Percentiles rank a stretch among this genome's conserved stretches.
Evolutionary conservation across 2,888 invertebrate genomes (phyloP).

Genomic region (Resseliella maxima): DNA sequence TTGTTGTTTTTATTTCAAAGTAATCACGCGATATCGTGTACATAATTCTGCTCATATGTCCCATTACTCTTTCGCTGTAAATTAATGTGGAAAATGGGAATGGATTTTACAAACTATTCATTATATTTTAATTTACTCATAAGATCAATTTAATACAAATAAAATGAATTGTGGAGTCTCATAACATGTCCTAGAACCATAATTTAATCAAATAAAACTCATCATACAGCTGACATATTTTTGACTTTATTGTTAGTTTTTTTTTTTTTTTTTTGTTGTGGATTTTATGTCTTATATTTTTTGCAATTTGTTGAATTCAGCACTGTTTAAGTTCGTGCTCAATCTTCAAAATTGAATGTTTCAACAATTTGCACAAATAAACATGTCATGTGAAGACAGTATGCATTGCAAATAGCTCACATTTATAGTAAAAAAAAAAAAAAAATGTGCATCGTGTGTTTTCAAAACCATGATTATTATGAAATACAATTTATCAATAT

Average conservation of each 20-base stretch:
- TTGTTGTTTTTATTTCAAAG: not conserved
- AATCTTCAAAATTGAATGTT: not conserved
- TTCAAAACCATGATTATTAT: not conserved
- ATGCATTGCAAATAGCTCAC: not conserved
- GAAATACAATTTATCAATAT: not conserved
- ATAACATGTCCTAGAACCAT: constrained; percentile 40
- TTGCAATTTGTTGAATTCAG: not conserved
- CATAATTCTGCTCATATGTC: not conserved
- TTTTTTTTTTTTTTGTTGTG: not conserved
- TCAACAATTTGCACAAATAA: constrained; percentile 23
- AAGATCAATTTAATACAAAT: not conserved
- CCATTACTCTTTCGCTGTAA: no score
- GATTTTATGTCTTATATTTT: not conserved
- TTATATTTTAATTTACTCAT: constrained; percentile 26
- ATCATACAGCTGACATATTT: constrained; percentile 12
- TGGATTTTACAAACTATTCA: no score
- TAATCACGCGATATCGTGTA: not conserved
- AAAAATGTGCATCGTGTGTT: not conserved
- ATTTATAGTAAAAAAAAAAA: not conserved
- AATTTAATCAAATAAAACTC: constrained; percentile 25
- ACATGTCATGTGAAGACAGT: not conserved
- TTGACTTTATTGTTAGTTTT: constrained; percentile 5
- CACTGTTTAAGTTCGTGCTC: not conserved
- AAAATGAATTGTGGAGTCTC: not conserved
- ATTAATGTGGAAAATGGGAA: not conserved